Evolutionary conservation across 2,888 invertebrate species (phyloP).

Genomic region (Acronicta leporina): DNA sequence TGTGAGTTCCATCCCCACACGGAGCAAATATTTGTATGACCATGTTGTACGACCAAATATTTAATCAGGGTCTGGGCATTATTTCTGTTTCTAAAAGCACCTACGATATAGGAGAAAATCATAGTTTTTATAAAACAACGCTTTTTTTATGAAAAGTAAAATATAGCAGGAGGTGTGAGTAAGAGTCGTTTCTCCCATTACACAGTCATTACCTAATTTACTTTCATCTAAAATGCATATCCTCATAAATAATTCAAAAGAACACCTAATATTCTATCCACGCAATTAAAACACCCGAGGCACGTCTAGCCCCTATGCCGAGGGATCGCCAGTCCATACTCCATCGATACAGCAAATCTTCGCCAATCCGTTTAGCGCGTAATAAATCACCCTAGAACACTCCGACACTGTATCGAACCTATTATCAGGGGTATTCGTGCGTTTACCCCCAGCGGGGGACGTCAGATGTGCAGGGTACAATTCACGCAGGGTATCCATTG

Average conservation of each 20-base stretch:
- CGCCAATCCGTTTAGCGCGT: conserved; percentile 82
- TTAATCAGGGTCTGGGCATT: too few relatives aligned
- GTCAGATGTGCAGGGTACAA: conserved; percentile 72
- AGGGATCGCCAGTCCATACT: conserved; percentile 54
- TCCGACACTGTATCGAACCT: conserved; percentile 68
- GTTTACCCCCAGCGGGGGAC: conserved; percentile 55
- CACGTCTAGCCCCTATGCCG: conserved; percentile 30
- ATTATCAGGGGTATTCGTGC: conserved; percentile 81
- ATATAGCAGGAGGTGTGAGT: too few relatives aligned
- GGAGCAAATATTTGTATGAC: too few relatives aligned
- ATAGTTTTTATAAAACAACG: too few relatives aligned
- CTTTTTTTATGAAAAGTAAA: too few relatives aligned
- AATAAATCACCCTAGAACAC: conserved; percentile 81
- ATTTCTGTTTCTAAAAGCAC: too few relatives aligned
- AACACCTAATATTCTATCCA: conserved; percentile 10
- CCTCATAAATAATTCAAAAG: conserved; percentile 22
- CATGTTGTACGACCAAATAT: too few relatives aligned
- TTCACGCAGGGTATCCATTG: conserved; percentile 67
- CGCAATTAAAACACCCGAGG: conserved; percentile 30
- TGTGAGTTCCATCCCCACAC: too few relatives aligned
- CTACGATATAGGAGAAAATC: too few relatives aligned
- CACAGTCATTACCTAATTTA: neutral
- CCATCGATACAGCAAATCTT: conserved; percentile 72
- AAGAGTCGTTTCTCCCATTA: neutral
- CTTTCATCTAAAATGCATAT: conserved; percentile 1